These are phyloP conservation scores for Pionites leucogaster DNA, from an alignment of 2,113 vertebrate species.

Conservation along the genomic window DNA sequence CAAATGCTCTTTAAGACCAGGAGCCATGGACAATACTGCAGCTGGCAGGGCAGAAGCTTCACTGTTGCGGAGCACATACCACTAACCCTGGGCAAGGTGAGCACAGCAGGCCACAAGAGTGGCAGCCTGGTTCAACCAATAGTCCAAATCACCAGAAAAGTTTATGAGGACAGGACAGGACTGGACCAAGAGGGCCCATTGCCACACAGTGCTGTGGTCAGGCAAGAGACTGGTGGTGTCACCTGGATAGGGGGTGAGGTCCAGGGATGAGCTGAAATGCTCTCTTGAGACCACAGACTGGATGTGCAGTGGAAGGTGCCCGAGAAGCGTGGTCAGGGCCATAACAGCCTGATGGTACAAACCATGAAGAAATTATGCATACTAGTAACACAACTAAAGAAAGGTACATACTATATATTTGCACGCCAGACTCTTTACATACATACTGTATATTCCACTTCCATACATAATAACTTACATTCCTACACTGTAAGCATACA, in stretches of 20 bases:
- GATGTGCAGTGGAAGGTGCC: not conserved
- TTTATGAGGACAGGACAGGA: not conserved
- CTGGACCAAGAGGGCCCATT: not conserved
- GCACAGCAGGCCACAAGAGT: not conserved
- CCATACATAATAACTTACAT: not conserved
- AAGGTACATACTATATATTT: no score
- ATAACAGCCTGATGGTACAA: not conserved
- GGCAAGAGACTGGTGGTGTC: no score
- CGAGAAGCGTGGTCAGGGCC: not conserved
- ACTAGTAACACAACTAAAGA: not conserved
- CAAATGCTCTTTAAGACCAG: not conserved
- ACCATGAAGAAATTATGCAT: not conserved
- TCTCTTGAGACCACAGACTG: not conserved
- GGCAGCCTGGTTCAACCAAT: not conserved
- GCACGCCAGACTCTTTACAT: not conserved
- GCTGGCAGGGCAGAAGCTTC: not conserved
- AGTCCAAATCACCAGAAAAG: not conserved
- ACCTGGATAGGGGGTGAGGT: not conserved
- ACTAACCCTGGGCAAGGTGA: rapidly evolving
- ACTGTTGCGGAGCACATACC: not conserved
- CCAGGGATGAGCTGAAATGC: not conserved
- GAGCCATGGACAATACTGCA: not conserved
- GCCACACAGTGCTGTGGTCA: not conserved
- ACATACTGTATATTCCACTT: not conserved
- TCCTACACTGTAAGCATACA: no score